Percentiles rank a stretch among this genome's conserved stretches.
These are phyloP conservation scores for Amblyraja radiata DNA, from an alignment of 2,797 vertebrate genomes.

Conservation along the genomic window DNA sequence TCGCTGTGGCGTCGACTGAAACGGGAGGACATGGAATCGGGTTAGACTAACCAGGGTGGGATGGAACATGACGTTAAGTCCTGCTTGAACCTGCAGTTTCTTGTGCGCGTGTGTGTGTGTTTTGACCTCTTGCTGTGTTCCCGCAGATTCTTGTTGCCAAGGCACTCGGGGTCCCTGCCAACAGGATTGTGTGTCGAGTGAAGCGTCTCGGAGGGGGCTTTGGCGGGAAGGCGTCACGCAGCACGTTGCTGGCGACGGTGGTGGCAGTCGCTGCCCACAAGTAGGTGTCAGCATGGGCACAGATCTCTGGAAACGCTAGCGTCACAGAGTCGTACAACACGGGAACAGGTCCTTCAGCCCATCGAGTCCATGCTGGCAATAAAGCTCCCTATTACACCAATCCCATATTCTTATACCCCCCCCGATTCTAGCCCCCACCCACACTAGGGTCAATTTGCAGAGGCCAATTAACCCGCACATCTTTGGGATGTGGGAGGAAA, in stretches of 20 bases:
- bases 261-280: slow-evolving; percentile 79
- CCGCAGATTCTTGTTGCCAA: slow-evolving; percentile 64
- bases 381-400: too few relatives aligned
- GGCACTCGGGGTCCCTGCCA: slow-evolving; percentile 73
- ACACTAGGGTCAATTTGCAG: too few relatives aligned
- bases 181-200: slow-evolving; percentile 74
- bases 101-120: too few relatives aligned
- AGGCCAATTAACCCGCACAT: too few relatives aligned
- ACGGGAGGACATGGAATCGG: background rate
- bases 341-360: too few relatives aligned
- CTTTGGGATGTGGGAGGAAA: too few relatives aligned
- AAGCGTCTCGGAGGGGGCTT: slow-evolving; percentile 94
- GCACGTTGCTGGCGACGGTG: slow-evolving; percentile 65
- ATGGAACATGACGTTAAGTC: background rate
- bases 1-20: too few relatives aligned
- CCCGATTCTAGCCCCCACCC: too few relatives aligned
- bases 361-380: too few relatives aligned
- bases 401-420: too few relatives aligned
- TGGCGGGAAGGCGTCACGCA: slow-evolving; percentile 84
- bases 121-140: background rate
- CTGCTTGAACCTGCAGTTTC: too few relatives aligned
- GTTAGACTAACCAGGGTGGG: background rate
- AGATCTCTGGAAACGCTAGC: background rate
- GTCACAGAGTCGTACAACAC: too few relatives aligned
- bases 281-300: slow-evolving; percentile 54